Conservation (phyloP, 1,140 invertebrate species). For the Macrobrachium nipponense region DNA sequence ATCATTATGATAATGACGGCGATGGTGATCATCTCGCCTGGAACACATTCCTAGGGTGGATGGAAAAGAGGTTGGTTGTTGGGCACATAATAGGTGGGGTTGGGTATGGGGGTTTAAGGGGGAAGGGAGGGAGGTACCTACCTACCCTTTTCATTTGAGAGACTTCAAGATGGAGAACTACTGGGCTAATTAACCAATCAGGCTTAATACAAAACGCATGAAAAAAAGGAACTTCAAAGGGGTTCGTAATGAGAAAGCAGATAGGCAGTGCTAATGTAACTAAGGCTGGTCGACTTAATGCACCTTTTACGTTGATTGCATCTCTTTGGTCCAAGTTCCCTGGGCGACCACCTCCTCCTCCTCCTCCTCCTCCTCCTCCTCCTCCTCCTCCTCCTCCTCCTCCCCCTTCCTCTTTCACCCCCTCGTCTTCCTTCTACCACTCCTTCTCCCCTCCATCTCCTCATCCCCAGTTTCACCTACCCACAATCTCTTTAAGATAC, state of each 20-base stretch:
- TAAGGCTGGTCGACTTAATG: conserved; percentile 53
- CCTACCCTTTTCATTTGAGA: neutral
- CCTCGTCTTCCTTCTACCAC: neutral
- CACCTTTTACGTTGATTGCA: conserved; percentile 57
- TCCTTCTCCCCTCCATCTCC: neutral
- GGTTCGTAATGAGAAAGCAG: conserved; percentile 26
- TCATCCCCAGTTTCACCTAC: neutral
- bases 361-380: neutral
- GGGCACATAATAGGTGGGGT: too few relatives aligned
- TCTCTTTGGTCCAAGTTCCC: conserved; percentile 13
- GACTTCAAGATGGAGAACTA: neutral
- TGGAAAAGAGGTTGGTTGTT: too few relatives aligned
- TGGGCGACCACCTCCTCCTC: conserved; percentile 3
- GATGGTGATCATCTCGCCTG: too few relatives aligned
- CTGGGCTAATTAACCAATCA: conserved; percentile 23
- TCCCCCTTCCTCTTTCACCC: neutral
- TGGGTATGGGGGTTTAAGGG: too few relatives aligned
- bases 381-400: neutral
- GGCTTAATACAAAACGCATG: conserved; percentile 9
- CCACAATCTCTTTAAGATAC: neutral
- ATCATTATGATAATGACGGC: too few relatives aligned
- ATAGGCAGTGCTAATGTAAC: conserved; percentile 47
- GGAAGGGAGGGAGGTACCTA: too few relatives aligned
- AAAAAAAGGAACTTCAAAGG: conserved; percentile 11
- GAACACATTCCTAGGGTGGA: too few relatives aligned